Evolutionary conservation across 2,797 vertebrate genomes (phyloP).

Genomic region (Liasis olivaceus): DNA sequence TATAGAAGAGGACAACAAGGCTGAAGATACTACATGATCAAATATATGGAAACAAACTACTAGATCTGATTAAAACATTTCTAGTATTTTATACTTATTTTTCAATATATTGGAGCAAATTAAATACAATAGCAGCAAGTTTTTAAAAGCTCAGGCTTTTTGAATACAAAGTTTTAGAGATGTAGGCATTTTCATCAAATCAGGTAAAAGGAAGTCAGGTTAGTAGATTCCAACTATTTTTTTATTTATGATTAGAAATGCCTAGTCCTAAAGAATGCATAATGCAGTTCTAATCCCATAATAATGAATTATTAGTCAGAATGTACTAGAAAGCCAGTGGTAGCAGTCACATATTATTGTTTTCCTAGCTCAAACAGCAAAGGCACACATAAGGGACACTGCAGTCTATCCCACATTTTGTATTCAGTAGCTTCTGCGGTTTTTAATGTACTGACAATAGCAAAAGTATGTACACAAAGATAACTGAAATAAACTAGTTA

Average conservation of each 20-base stretch:
- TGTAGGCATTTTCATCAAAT: neutral
- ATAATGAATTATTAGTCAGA: neutral
- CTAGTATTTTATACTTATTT: neutral
- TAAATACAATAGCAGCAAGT: neutral
- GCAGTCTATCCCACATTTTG: neutral
- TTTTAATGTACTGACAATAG: neutral
- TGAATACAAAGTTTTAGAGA: neutral
- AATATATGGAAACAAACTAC: neutral
- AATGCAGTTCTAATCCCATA: neutral
- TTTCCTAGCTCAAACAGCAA: neutral
- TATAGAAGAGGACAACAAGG: neutral
- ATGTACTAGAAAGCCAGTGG: neutral
- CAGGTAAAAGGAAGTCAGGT: neutral
- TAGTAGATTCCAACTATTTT: neutral
- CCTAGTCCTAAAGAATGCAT: slow-evolving; percentile 3
- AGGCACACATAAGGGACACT: neutral
- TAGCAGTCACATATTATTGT: neutral
- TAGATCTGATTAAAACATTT: neutral
- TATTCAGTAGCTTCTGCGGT: neutral
- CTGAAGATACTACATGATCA: neutral
- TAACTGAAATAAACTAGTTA: neutral
- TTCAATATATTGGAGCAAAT: neutral
- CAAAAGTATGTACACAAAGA: neutral
- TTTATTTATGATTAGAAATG: neutral
- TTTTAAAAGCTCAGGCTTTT: neutral